Evolutionary conservation across 2,113 vertebrate species (phyloP).

Genomic region (Phalacrocorax carbo): DNA sequence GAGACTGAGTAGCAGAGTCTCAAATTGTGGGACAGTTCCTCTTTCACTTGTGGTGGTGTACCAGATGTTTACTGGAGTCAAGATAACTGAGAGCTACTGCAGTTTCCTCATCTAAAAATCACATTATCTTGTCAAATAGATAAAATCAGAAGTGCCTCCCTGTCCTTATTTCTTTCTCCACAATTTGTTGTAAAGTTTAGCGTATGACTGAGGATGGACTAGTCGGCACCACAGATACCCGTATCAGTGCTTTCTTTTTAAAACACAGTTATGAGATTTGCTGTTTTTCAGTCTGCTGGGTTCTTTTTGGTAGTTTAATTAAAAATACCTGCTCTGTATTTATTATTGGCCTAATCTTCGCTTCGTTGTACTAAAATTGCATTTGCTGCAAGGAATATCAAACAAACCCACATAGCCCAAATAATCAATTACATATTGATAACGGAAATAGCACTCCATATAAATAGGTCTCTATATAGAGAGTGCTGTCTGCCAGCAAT

Average conservation of each 20-base stretch:
- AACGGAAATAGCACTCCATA: not conserved
- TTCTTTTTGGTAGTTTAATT: not conserved
- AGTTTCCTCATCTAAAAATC: not conserved
- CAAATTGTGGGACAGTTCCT: not conserved
- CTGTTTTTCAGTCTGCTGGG: not conserved
- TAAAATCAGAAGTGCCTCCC: not conserved
- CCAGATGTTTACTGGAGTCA: not conserved
- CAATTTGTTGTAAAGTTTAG: not conserved
- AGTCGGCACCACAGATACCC: not conserved
- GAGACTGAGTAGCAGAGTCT: not conserved
- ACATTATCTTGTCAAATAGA: not conserved
- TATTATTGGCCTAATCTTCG: not conserved
- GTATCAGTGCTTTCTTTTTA: not conserved
- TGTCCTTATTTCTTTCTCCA: not conserved
- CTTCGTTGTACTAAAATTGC: not conserved
- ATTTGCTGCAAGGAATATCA: not conserved
- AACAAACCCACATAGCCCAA: not conserved
- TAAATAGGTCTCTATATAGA: not conserved
- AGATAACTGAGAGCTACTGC: not conserved
- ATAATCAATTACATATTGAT: not conserved
- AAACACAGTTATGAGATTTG: not conserved
- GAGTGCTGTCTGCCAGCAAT: not conserved
- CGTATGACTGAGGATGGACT: not conserved
- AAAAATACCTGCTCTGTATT: not conserved
- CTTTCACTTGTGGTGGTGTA: not conserved